Conservation (phyloP, 2,797 vertebrate genomes). For the Cetoscarus ocellatus region DNA sequence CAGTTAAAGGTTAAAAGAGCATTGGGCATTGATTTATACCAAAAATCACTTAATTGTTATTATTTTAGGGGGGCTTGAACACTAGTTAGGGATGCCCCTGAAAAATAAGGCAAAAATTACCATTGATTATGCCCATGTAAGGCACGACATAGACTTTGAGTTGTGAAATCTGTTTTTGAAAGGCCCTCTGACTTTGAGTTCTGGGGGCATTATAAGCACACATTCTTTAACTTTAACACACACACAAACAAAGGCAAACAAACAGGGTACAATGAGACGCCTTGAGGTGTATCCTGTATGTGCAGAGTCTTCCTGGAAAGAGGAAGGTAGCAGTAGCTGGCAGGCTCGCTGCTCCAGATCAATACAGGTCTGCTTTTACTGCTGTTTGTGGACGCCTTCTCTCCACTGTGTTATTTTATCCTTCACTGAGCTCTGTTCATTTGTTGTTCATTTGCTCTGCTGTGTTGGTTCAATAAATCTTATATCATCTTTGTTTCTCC, state of each 20-base stretch:
- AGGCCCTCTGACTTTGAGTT: constrained; percentile 21
- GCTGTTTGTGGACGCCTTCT: constrained; percentile 79
- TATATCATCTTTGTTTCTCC: constrained; percentile 74
- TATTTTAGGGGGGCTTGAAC: too few relatives aligned
- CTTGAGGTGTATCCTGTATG: constrained; percentile 73
- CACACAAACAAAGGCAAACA: constrained; percentile 31
- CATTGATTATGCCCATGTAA: constrained; percentile 21
- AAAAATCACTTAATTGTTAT: too few relatives aligned
- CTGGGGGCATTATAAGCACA: constrained; percentile 30
- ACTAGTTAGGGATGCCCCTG: too few relatives aligned
- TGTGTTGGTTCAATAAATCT: constrained; percentile 81
- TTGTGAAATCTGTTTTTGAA: constrained; percentile 14
- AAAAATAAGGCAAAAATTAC: too few relatives aligned
- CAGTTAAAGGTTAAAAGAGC: too few relatives aligned
- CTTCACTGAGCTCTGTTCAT: constrained; percentile 77
- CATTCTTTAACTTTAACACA: constrained; percentile 29
- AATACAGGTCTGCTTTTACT: constrained; percentile 80
- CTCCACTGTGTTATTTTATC: constrained; percentile 80
- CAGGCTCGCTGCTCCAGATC: constrained; percentile 79
- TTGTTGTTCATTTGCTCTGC: constrained; percentile 80
- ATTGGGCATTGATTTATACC: too few relatives aligned
- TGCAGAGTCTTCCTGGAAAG: constrained; percentile 78
- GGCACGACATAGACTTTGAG: constrained; percentile 17
- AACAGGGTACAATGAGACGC: constrained; percentile 54
- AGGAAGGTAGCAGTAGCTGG: constrained; percentile 77